phyloP scores from a whole-genome alignment of 2,888 invertebrate species.

The Leptinotarsa tumamoca region DNA sequence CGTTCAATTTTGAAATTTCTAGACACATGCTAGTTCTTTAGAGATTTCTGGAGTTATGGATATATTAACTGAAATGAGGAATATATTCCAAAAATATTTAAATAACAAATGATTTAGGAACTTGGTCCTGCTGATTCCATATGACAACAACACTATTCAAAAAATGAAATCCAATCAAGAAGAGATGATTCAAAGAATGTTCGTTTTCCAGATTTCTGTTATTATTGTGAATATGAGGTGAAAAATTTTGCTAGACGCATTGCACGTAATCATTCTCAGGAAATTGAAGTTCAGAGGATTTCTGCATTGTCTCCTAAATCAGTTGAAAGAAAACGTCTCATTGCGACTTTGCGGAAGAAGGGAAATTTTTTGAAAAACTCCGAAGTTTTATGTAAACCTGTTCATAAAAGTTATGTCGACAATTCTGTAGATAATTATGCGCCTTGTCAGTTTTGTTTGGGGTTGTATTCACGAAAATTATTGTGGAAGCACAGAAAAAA shows the following conservation, averaged over 20 bases:
- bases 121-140: too few relatives aligned
- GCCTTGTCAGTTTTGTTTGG: not conserved
- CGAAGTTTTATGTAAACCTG: not conserved
- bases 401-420: not conserved
- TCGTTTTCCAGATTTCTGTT: slow-evolving; percentile 3
- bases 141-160: too few relatives aligned
- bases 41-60: too few relatives aligned
- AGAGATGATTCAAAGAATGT: too few relatives aligned
- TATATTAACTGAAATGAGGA: too few relatives aligned
- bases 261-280: not conserved
- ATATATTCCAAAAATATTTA: too few relatives aligned
- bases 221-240: not conserved
- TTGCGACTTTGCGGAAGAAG: not conserved
- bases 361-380: slow-evolving; percentile 1
- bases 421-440: not conserved
- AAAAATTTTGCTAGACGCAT: not conserved
- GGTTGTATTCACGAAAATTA: not conserved
- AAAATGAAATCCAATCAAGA: too few relatives aligned
- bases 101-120: too few relatives aligned
- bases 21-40: too few relatives aligned
- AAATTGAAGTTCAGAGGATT: slow-evolving; percentile 1
- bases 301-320: not conserved
- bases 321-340: not conserved
- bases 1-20: too few relatives aligned
- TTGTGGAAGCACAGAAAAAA: not conserved